Evolutionary conservation across 1,140 invertebrate genomes (phyloP), one percentile per base, ranked within the genome.

Genomic region (Aphelinus atriplicis): DNA sequence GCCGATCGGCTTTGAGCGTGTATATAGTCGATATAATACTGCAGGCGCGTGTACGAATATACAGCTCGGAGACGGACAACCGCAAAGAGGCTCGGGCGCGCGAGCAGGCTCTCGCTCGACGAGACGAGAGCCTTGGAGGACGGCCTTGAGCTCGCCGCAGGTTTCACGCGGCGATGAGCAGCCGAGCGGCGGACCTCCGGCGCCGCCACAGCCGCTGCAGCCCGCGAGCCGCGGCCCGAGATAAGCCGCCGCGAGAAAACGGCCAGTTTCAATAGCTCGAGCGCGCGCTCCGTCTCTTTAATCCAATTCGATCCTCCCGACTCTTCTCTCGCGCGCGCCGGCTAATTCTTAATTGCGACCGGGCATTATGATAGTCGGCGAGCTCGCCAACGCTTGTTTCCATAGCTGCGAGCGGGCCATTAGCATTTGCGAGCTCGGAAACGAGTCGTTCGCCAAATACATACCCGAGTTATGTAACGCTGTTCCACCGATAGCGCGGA

Each of bases 141-240:
- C 70, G 76, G 47, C 76, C 76, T 73, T 77, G 76, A 70, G 72
- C n/a, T 67, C 71, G 66, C 67, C 71, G 66, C 76, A 66, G 75
- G 61, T 67, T 74, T 58, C 65, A 73, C 55, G 55, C 50, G 77
- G 74, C 74, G 78, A 77, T 74, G 76, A 71, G 71, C 76, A 78
- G 78, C 76, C 80, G 73, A 77, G 53, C 51, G 6, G 46, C 42
- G 75, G 63, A 71, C 69, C 66, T 66, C 73, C 67, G 72, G 73
- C 26, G 26, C 26, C 26, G 26, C 26, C 26, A 26, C 26, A 26
- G 26, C 26, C 26, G 26, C 73, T 47, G 64, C 61, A 63, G 61
- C 61, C 65, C 70, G 65, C 70, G 56, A 48, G 71, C 65, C 51
- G 26, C 26, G 26, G 26, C 26, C 26, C 26, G 66, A 71, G 55